A percentile compares a stretch with the other conserved stretches of the same genome.
Evolutionary conservation across 1,140 invertebrate species (phyloP).

Genomic region (Lasioglossum baleicum): DNA sequence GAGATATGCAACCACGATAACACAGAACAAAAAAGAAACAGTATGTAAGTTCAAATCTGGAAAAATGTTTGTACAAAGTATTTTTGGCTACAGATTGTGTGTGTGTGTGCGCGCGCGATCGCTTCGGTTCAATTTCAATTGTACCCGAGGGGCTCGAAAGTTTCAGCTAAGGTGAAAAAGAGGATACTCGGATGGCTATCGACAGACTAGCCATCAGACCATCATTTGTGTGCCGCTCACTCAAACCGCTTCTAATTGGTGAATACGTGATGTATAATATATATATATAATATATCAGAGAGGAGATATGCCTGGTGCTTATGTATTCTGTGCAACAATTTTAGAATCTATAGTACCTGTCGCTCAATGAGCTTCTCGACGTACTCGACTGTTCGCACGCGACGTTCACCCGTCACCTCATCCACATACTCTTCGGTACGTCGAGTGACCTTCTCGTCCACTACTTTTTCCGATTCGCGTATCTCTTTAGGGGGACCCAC

Average conservation of each 20-base stretch:
- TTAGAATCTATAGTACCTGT: constrained; percentile 86
- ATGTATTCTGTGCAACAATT: constrained; percentile 46
- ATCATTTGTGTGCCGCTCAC: background rate
- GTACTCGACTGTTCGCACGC: constrained; percentile 93
- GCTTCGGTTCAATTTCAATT: too few relatives aligned
- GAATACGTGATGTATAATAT: background rate
- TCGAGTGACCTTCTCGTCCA: constrained; percentile 92
- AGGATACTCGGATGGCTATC: background rate
- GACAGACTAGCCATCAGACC: background rate
- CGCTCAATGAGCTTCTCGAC: constrained; percentile 96
- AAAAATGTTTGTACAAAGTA: too few relatives aligned
- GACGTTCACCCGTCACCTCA: constrained; percentile 90
- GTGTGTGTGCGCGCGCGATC: too few relatives aligned
- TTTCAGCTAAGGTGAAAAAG: background rate
- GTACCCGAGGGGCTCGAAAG: background rate
- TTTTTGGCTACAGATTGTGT: too few relatives aligned
- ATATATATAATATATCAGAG: background rate
- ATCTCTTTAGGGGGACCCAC: constrained; percentile 88
- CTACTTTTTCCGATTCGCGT: constrained; percentile 92
- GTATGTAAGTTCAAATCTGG: too few relatives aligned
- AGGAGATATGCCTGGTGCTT: constrained; percentile 26
- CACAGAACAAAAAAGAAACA: background rate
- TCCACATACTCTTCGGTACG: constrained; percentile 93
- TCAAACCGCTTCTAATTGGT: background rate
- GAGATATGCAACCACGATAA: background rate